Evolutionary conservation across 30 jellyfish, hydroid and myxozoan genomes (phyloP).

Genomic region (Hydractinia echinata): DNA sequence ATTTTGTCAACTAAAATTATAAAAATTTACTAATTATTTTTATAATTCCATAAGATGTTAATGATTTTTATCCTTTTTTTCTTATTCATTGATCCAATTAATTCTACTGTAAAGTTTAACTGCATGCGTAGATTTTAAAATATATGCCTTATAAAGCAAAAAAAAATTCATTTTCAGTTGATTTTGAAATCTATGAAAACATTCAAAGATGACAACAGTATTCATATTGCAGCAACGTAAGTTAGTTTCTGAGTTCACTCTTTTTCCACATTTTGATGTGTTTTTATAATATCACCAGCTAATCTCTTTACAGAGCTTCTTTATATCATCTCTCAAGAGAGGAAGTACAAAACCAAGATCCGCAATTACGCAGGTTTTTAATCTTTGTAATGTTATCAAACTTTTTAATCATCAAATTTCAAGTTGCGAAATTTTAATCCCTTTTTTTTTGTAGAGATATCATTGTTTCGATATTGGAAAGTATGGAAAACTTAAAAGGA

Average conservation of each 20-base stretch:
- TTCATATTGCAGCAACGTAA: slow-evolving; percentile 33
- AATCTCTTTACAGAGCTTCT: slow-evolving; percentile 26
- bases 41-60: no score
- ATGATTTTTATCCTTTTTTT: no score
- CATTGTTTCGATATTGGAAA: slow-evolving; percentile 8
- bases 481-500: slow-evolving; percentile 35
- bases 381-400: not conserved
- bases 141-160: not conserved
- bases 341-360: slow-evolving; percentile 14
- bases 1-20: no score
- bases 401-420: no score
- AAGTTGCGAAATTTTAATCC: not conserved
- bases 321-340: slow-evolving; percentile 32
- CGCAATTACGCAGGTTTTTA: slow-evolving; percentile 13
- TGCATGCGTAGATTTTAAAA: not conserved
- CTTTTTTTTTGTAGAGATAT: slow-evolving; percentile 16
- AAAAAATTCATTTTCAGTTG: not conserved
- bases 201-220: slow-evolving; percentile 12
- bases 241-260: not conserved
- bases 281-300: not conserved
- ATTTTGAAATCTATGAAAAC: slow-evolving; percentile 25
- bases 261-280: not conserved
- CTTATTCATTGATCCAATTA: not conserved
- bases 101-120: not conserved
- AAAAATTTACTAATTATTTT: no score